Base-by-base conservation (phyloP, 2,797 vertebrate genomes). In the Microctenopoma stevenorrisi region DNA sequence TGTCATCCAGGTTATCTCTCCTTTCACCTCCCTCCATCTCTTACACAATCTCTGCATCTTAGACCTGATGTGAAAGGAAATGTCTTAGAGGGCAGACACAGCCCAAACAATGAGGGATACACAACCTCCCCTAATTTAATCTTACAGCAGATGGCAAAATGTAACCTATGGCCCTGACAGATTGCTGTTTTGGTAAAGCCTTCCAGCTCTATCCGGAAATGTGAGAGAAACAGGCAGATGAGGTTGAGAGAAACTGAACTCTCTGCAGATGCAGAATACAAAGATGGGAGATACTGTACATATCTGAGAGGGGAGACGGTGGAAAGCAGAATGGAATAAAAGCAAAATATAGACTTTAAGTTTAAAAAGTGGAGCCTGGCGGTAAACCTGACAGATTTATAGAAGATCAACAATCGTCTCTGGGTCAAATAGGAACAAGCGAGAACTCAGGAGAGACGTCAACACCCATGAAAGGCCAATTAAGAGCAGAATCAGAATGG, bases 141-240 rank as follows among this genome's bases (percentile, higher is more conserved):
- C 71, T 85, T 79, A 86, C 74, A 89, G 86, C 93, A 94, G 92
- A 94, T 94, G 91, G 91, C 83, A 86, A 88, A 91, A 84, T 65
- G 75, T 89, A 89, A 92, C 92, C 92, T 91, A 76, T 92, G 91
- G 84, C 91, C 90, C 72, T 82, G 86, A 86, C 91, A 94, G 91
- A 93, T 93, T 94, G 89, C 83, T 88, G 86, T 91, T 89, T 91
- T 84, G 89, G 86, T 83, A 82, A 88, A 92, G 79, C 86, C 88
- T 87, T 91, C 86, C 84, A 88, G 84, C 86, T 38, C 76, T 67
- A 81, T 68, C 68, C 38, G 37, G 67, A 53, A 78, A 81, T 81
- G 78, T 65, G 63, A 76, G 63, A 72, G 68, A 79, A 82, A 70
- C 74, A 84, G 80, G 80, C 62, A 46, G 70, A 76, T 68, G 66